Base-by-base conservation (phyloP, 2,888 invertebrate genomes). In the Mycalesis mineus region DNA sequence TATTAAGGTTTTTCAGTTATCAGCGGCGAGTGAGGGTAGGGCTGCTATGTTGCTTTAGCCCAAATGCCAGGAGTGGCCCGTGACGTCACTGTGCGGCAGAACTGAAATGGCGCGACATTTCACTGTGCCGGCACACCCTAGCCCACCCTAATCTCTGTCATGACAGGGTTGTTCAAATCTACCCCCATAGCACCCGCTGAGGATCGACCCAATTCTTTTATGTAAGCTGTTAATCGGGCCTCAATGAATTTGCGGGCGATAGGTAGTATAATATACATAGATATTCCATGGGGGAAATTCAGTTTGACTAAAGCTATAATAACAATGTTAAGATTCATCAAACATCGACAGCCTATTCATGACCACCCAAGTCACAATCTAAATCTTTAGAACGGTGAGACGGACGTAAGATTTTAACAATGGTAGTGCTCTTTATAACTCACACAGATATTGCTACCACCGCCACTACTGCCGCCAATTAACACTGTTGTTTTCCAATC, bases 41-140 rank as follows among this genome's bases (percentile, higher is more conserved):
- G 86, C 87, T 75, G 77, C 75, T 62, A 83, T 86, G 85, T 84
- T 82, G 82, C 84, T 81, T 75, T 75, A 77, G 77, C 73, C 76
- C 71, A 86, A 89, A 89, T 87, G 88, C 77, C 88, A 88, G 88
- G 88, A 81, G 88, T 74, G 88, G 87, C 80, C 71, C 69, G 76
- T 88, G 86, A 88, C 87, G 87, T 88, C 86, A 88, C 70, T 68
- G 63, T 68, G 70, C 73, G 72, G 73, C 73, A 52, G 36, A 52
- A 36, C 52, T 44, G 70, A 88, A 87, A 88, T 86, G 86, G 82
- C 86, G 76, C 84, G 88, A 82, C 88, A 88, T 88, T 88, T 88
- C 75, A 78, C 77, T 75, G 77, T 75, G 73, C 74, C 72, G 78
- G 82, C 88, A 74, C 87, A 73, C 88, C 87, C 82, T 75, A 73